phyloP scores from a whole-genome alignment of 2,888 invertebrate species.

The Bombylius discolor region DNA sequence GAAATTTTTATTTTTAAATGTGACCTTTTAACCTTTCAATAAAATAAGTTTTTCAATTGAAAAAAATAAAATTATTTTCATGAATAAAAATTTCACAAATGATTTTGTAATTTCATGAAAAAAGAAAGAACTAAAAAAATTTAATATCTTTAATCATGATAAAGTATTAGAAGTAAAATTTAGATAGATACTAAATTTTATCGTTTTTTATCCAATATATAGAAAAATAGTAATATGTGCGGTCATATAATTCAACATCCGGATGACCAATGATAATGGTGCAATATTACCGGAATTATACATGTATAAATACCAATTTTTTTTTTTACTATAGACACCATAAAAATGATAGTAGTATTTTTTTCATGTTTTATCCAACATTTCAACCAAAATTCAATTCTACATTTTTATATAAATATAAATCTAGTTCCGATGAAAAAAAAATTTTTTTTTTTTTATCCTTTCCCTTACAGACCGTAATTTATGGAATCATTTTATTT shows the following conservation, averaged over 20 bases:
- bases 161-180: too few relatives aligned
- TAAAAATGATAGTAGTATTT: neutral
- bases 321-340: neutral
- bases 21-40: too few relatives aligned
- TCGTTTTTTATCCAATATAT: neutral
- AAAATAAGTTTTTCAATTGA: too few relatives aligned
- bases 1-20: too few relatives aligned
- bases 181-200: too few relatives aligned
- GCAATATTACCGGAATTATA: slow-evolving; percentile 8
- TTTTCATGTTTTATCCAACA: neutral
- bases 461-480: slow-evolving; percentile 3
- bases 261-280: slow-evolving; percentile 7
- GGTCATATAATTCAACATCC: slow-evolving; percentile 8
- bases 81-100: too few relatives aligned
- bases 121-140: too few relatives aligned
- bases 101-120: too few relatives aligned
- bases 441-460: neutral
- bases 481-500: slow-evolving; percentile 8
- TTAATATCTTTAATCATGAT: too few relatives aligned
- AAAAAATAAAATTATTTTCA: too few relatives aligned
- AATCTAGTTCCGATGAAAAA: neutral
- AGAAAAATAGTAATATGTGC: neutral
- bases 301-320: neutral
- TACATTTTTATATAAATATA: neutral
- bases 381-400: neutral